Percentiles rank a stretch among this genome's conserved stretches.
phyloP scores from a whole-genome alignment of 2,797 vertebrate species.

The Pachyuromys duprasi region DNA sequence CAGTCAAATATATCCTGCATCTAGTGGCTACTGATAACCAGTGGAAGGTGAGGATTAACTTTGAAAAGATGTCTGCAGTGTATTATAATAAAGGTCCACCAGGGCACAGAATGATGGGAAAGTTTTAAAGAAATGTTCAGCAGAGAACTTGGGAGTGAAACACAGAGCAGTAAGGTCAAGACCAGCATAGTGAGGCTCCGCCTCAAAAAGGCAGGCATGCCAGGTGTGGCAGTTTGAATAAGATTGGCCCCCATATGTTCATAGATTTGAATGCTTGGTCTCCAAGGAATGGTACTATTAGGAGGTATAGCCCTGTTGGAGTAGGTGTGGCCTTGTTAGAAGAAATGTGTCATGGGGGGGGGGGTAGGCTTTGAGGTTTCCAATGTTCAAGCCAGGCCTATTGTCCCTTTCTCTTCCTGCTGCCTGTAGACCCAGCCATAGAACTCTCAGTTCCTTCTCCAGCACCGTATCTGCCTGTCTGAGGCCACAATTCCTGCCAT shows the following conservation, averaged over 20 bases:
- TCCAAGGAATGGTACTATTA: background rate
- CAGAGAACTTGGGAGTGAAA: background rate
- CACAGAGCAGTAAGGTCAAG: background rate
- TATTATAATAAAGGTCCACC: background rate
- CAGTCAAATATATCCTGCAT: background rate
- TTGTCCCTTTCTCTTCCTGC: background rate
- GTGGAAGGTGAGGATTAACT: background rate
- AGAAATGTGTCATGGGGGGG: background rate
- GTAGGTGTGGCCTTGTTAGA: background rate
- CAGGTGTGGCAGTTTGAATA: background rate
- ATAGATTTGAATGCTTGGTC: background rate
- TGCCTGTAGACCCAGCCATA: background rate
- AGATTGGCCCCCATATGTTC: background rate
- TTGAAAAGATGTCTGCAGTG: background rate
- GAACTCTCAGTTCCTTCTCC: background rate
- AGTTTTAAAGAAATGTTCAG: background rate
- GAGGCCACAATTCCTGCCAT: background rate
- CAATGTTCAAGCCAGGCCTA: background rate
- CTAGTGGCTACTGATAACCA: background rate
- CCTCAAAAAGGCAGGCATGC: background rate
- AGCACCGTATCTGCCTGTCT: background rate
- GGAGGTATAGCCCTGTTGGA: background rate
- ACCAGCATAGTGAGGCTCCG: background rate
- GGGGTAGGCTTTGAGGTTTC: background rate
- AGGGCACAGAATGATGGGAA: background rate